A percentile compares a stretch with the other conserved stretches of the same genome.
Conservation (phyloP, 2,888 invertebrate species). For the Zygogramma bicolorata region DNA sequence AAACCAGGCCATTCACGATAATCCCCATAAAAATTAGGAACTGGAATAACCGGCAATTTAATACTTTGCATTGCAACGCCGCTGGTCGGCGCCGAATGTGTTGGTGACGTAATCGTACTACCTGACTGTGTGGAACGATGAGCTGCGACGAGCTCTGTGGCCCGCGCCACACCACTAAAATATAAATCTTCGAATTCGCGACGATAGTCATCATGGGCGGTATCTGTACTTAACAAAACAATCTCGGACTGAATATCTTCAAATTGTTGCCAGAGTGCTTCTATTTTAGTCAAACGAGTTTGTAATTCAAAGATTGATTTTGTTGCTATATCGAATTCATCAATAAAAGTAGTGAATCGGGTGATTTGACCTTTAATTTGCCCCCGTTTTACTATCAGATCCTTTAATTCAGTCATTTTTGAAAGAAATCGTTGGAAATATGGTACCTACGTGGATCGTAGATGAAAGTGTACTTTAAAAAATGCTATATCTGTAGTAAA, state of each 20-base stretch:
- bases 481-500: background rate
- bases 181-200: slow-evolving; percentile 7
- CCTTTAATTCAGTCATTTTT: too few species aligned
- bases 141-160: slow-evolving; percentile 1
- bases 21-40: slow-evolving; percentile 10
- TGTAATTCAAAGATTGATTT: slow-evolving; percentile 5
- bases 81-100: background rate
- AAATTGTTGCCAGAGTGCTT: background rate
- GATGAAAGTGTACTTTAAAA: background rate
- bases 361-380: too few species aligned
- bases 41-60: background rate
- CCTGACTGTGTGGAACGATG: background rate
- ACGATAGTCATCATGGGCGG: background rate
- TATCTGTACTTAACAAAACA: background rate
- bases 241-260: too few species aligned
- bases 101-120: background rate
- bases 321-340: background rate
- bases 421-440: background rate
- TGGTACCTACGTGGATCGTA: background rate
- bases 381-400: background rate
- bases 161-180: slow-evolving; percentile 5
- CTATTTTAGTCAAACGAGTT: slow-evolving; percentile 11
- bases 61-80: background rate
- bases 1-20: background rate
- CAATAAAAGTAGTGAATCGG: too few species aligned